These are phyloP conservation scores for Falcunculus frontatus DNA, from an alignment of 2,113 vertebrate species.

Conservation along the genomic window DNA sequence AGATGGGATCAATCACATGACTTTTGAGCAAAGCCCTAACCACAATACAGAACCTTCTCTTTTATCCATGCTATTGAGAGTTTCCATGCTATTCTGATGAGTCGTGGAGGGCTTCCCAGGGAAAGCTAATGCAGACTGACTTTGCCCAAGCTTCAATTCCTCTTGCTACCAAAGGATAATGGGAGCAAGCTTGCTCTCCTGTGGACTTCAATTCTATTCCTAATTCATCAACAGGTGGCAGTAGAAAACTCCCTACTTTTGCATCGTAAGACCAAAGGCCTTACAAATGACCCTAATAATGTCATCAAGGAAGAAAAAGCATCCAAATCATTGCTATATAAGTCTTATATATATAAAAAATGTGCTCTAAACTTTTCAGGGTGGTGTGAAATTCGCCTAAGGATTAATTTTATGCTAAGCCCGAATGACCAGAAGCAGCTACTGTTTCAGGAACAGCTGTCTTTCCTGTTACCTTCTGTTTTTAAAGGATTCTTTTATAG, in stretches of 20 bases:
- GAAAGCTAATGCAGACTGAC: neutral
- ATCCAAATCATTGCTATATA: neutral
- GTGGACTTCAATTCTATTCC: neutral
- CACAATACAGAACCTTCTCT: neutral
- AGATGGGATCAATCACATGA: neutral
- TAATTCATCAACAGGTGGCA: constrained; percentile 16
- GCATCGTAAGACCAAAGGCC: neutral
- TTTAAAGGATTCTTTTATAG: neutral
- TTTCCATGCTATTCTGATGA: neutral
- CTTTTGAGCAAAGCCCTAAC: neutral
- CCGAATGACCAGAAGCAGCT: neutral
- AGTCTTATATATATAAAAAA: neutral
- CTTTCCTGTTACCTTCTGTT: neutral
- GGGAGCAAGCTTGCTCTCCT: neutral
- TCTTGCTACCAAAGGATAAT: neutral
- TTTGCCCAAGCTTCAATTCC: neutral
- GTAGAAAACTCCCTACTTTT: neutral
- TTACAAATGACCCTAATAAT: neutral
- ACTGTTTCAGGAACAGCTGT: neutral
- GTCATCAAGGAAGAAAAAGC: neutral
- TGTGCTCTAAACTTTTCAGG: neutral
- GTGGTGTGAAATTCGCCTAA: neutral
- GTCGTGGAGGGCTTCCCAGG: neutral
- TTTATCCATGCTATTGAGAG: neutral
- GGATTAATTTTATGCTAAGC: neutral